Conservation (phyloP, 2,888 invertebrate genomes). For the Sipha maydis region DNA sequence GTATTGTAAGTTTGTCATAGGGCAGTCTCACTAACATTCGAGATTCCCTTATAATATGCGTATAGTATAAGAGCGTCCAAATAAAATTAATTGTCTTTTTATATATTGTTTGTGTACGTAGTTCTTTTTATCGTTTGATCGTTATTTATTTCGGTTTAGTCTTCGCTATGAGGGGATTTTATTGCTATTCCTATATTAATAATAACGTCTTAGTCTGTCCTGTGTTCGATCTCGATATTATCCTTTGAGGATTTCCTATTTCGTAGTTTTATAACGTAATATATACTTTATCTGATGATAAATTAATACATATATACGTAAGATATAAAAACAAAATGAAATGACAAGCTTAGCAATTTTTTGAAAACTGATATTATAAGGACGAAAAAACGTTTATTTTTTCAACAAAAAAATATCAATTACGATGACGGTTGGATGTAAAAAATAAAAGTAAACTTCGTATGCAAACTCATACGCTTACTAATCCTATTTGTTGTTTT, state of each 20-base stretch:
- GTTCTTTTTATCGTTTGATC: constrained; percentile 39
- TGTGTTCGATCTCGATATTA: neutral
- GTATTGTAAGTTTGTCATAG: neutral
- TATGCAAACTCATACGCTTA: neutral
- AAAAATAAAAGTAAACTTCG: neutral
- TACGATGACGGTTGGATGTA: neutral
- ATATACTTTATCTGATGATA: neutral
- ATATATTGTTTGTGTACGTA: constrained; percentile 20
- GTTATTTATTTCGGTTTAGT: constrained; percentile 28
- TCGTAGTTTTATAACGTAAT: neutral
- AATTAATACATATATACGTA: constrained; percentile 5
- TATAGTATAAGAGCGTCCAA: neutral
- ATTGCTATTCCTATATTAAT: constrained; percentile 19
- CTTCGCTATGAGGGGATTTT: constrained; percentile 20
- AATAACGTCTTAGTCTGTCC: constrained; percentile 2
- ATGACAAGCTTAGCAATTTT: constrained; percentile 15
- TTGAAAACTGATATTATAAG: neutral
- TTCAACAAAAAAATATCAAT: neutral
- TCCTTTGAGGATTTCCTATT: constrained; percentile 11
- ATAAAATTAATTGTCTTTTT: constrained; percentile 51
- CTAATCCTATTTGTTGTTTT: neutral
- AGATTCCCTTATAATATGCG: neutral
- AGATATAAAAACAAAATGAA: neutral
- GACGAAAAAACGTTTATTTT: neutral
- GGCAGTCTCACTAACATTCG: neutral